A percentile compares a stretch with the other conserved stretches of the same genome.
Evolutionary conservation across 2,888 invertebrate species (phyloP).

Genomic region (Drosophila algonquin): DNA sequence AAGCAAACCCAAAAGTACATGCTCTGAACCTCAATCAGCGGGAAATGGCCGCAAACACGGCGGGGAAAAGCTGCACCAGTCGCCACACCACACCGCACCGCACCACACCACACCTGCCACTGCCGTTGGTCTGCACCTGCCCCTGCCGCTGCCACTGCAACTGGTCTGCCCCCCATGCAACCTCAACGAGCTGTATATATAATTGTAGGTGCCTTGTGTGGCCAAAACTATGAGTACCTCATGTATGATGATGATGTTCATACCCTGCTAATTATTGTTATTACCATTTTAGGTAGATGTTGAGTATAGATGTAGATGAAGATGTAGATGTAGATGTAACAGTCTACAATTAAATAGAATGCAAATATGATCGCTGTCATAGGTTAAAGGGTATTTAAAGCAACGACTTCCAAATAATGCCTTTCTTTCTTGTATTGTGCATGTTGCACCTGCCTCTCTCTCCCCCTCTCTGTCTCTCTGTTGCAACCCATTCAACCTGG

Average conservation of each 20-base stretch:
- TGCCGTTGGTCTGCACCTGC: constrained; percentile 2
- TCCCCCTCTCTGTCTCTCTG: neutral
- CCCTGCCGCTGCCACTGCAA: neutral
- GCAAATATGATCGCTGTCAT: too few species aligned
- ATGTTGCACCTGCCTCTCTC: constrained; percentile 5
- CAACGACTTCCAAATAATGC: neutral
- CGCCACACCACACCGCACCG: constrained; percentile 5
- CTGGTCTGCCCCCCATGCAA: neutral
- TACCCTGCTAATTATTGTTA: neutral
- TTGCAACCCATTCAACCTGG: constrained; percentile 1
- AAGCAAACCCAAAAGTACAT: constrained; percentile 56
- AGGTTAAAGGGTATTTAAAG: neutral
- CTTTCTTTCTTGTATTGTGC: neutral
- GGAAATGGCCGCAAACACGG: constrained; percentile 37
- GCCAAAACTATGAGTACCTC: constrained; percentile 41
- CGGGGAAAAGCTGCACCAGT: constrained; percentile 11
- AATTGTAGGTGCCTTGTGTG: constrained; percentile 43
- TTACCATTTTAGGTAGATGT: neutral
- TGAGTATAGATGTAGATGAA: too few species aligned
- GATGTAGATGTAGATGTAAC: too few species aligned
- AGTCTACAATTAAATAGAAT: too few species aligned
- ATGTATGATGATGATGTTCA: constrained; percentile 42
- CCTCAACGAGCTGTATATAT: constrained; percentile 31
- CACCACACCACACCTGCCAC: constrained; percentile 12
- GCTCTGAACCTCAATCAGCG: constrained; percentile 66